Percentiles rank a stretch among this genome's conserved stretches.
phyloP scores from a whole-genome alignment of 2,888 invertebrate species.

The Morinoia aosen region DNA sequence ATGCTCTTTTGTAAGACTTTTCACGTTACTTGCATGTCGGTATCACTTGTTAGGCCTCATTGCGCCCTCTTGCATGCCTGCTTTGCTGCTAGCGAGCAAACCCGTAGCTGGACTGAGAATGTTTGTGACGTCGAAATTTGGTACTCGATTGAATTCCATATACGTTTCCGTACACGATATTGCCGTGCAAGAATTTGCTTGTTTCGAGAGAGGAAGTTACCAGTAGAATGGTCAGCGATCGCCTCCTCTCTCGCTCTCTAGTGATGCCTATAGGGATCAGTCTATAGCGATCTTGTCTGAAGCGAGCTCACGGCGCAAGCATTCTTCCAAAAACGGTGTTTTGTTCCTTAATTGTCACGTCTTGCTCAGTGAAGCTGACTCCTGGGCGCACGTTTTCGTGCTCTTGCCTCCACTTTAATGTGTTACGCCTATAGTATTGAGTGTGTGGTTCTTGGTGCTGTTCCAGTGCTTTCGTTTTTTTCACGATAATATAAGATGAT shows the following conservation, averaged over 20 bases:
- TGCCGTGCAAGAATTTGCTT: constrained; percentile 6
- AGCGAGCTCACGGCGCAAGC: constrained; percentile 67
- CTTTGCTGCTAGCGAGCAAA: constrained; percentile 23
- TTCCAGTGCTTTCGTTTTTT: constrained; percentile 18
- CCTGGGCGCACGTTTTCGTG: not conserved
- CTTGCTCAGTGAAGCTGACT: constrained; percentile 31
- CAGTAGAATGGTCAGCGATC: not conserved
- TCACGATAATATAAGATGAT: not conserved
- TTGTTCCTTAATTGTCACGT: constrained; percentile 34
- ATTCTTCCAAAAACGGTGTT: constrained; percentile 67
- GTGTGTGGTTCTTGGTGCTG: constrained; percentile 31
- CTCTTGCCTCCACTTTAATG: constrained; percentile 24
- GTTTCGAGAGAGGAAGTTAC: not conserved
- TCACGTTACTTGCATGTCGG: not conserved
- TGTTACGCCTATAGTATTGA: constrained; percentile 12
- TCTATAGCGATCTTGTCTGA: constrained; percentile 9
- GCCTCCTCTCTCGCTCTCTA: not conserved
- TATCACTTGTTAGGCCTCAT: not conserved
- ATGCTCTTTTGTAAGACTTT: not conserved
- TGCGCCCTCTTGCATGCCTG: constrained; percentile 18
- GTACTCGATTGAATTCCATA: not conserved
- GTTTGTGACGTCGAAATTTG: constrained; percentile 44
- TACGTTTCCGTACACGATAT: not conserved
- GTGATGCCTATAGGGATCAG: not conserved
- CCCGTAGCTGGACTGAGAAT: constrained; percentile 48